Conservation (phyloP, 2,113 vertebrate species). For the Cephalopterus ornatus region DNA sequence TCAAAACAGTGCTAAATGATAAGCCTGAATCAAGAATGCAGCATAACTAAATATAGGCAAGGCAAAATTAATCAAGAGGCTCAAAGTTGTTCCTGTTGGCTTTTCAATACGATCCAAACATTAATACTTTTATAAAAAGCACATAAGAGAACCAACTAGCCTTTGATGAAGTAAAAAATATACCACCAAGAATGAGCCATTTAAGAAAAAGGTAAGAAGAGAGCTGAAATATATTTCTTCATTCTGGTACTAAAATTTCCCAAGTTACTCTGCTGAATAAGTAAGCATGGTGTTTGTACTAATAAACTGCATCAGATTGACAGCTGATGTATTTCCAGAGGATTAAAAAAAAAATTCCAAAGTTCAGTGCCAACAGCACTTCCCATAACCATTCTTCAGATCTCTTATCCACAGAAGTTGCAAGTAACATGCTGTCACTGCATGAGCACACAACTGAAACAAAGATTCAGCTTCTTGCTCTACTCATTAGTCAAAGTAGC, state of each 20-base stretch:
- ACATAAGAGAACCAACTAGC: not conserved
- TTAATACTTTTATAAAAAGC: not conserved
- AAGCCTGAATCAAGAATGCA: not conserved
- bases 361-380: not conserved
- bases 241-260: not conserved
- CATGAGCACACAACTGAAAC: not conserved
- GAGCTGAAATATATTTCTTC: not conserved
- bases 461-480: not conserved
- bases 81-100: not conserved
- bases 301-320: not conserved
- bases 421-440: not conserved
- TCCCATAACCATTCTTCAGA: not conserved
- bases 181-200: not conserved
- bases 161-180: not conserved
- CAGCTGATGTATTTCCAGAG: not conserved
- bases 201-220: not conserved
- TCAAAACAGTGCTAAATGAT: not conserved
- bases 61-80: not conserved
- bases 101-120: not conserved
- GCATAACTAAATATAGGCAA: not conserved
- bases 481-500: not conserved
- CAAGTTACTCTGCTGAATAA: not conserved
- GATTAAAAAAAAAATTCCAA: not conserved
- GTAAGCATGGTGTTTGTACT: not conserved
- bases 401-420: not conserved